A percentile compares a stretch with the other conserved stretches of the same genome.
These are phyloP conservation scores for Dusona sp. DNA, from an alignment of 2,888 invertebrate species.

Conservation along the genomic window DNA sequence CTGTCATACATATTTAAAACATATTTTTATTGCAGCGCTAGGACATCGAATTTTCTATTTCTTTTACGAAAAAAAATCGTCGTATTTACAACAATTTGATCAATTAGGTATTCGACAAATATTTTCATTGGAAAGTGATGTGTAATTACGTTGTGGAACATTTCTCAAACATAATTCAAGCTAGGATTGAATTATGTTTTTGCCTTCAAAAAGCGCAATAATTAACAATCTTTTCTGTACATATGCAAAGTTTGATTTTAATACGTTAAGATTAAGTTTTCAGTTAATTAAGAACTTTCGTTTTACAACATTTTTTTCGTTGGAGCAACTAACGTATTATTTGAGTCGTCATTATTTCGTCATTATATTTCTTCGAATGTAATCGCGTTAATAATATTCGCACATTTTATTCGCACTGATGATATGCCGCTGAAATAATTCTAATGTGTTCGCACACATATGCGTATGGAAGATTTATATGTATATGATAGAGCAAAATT, in stretches of 20 bases:
- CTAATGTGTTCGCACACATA: neutral
- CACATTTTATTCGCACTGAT: constrained; percentile 24
- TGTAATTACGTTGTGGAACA: neutral
- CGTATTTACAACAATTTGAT: neutral
- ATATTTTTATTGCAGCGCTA: neutral
- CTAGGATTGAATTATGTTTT: no score
- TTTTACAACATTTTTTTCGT: neutral
- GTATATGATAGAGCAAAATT: neutral
- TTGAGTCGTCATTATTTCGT: constrained; percentile 13
- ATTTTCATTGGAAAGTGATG: neutral
- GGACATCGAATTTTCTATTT: neutral
- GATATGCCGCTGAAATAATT: constrained; percentile 29
- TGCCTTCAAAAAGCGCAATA: neutral
- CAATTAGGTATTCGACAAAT: neutral
- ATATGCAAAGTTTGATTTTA: neutral
- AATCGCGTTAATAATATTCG: constrained; percentile 20
- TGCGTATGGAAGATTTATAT: neutral
- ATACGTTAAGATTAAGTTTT: neutral
- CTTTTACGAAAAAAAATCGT: neutral
- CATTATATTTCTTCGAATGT: constrained; percentile 13
- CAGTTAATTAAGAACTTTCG: neutral
- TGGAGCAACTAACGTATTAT: neutral
- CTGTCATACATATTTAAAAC: neutral
- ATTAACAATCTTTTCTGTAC: neutral
- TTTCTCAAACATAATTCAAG: neutral